Percentiles rank a stretch among this genome's conserved stretches.
These are phyloP conservation scores for Campaea margaritaria DNA, from an alignment of 2,888 invertebrate species.

Conservation along the genomic window DNA sequence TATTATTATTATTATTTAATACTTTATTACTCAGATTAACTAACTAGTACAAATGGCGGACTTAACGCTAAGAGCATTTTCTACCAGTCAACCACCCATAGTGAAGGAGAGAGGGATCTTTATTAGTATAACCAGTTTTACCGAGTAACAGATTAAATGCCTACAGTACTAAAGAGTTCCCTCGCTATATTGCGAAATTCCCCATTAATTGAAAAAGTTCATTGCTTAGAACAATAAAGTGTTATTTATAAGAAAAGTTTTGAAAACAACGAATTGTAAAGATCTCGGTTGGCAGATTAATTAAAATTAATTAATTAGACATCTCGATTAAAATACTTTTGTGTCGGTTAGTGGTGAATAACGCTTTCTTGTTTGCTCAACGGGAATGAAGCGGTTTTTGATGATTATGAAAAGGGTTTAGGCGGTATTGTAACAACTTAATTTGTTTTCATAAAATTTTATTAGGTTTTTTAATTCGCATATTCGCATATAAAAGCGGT, in stretches of 20 bases:
- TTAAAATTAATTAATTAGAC: conserved; percentile 49
- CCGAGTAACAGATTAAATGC: background rate
- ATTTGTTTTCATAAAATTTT: no score
- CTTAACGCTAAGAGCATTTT: no score
- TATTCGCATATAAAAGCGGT: no score
- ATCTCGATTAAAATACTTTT: conserved; percentile 42
- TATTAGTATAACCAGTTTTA: background rate
- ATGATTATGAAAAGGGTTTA: background rate
- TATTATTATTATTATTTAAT: no score
- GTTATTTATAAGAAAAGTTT: conserved; percentile 52
- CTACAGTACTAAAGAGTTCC: conserved; percentile 3
- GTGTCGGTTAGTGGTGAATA: conserved; percentile 11
- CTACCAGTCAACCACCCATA: no score
- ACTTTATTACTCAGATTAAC: no score
- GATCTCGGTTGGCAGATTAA: conserved; percentile 42
- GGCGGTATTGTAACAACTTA: no score
- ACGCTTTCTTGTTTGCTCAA: background rate
- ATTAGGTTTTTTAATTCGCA: no score
- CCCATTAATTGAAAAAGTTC: conserved; percentile 45
- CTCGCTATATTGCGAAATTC: conserved; percentile 33
- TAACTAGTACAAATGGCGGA: no score
- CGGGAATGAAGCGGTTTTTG: background rate
- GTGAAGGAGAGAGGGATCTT: no score
- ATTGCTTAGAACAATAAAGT: conserved; percentile 46
- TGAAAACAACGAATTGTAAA: conserved; percentile 46